Base-by-base conservation (phyloP, 1,140 invertebrate genomes). In the Whitmania pigra region DNA sequence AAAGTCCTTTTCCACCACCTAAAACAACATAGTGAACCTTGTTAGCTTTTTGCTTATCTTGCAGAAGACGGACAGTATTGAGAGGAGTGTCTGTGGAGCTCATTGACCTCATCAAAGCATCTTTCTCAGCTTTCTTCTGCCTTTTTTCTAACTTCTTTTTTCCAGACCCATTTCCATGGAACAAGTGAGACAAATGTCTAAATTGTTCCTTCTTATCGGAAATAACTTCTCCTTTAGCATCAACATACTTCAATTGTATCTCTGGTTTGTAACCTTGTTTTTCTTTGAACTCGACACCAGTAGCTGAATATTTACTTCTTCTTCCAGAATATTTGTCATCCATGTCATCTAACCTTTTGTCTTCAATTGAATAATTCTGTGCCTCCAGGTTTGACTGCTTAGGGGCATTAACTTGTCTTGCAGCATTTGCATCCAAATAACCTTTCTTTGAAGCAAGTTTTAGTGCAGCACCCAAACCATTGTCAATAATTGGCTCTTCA, bases 141-240 rank as follows among this genome's bases (percentile, higher is more conserved):
- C 95, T 86, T 82, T 99, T 99, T 80, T 99, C 97, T 55, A 89
- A 87, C 84, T 99, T 99, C 84, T 97, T 98, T 82, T 99, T 99
- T 66, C 96, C 95, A 13, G 94, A 93, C 22, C 94, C 94, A 85
- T 99, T 99, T 29, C 97, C 97, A 84, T 99, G 97, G 82, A 99
- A 99, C 83, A 97, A 95, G 80, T 98, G 94, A 22, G 92, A 94
- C 20, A 96, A 75, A 57, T 83, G 84, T 71, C 87, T 78, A 82
- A 99, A 99, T 25, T 97, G 97, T 86, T 99, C 96, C 82, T 99
- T 99, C 31, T 89, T 88, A n/a, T n/a, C n/a, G 77, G 88, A 91
- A 69, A 99, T 85, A 71, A 90, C 86, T 69, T 89, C 86, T 2
- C 96, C 96, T 80, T 91, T 89, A 79, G 97, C 94, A 83, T 99